phyloP scores from a whole-genome alignment of 2,797 vertebrate genomes.

The Spondyliosoma cantharus region DNA sequence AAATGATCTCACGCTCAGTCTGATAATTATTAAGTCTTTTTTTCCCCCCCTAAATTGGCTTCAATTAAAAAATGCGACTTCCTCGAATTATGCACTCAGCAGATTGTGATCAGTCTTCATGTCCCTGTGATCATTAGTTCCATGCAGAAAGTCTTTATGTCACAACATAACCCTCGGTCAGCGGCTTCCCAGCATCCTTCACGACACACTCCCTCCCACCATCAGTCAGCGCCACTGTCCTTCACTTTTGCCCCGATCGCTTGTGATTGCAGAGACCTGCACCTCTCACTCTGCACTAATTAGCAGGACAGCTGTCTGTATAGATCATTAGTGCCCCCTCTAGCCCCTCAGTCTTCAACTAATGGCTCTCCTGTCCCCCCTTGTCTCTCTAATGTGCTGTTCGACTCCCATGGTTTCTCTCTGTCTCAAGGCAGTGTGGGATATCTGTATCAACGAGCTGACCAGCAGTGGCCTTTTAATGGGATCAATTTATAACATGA shows the following conservation, averaged over 20 bases:
- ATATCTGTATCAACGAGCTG: slow-evolving; percentile 45
- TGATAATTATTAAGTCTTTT: slow-evolving; percentile 39
- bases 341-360: slow-evolving; percentile 38
- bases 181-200: slow-evolving; percentile 42
- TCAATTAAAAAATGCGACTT: slow-evolving; percentile 46
- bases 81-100: slow-evolving; percentile 48
- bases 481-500: slow-evolving; percentile 39
- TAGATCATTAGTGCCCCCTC: slow-evolving; percentile 54
- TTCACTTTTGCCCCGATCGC: slow-evolving; percentile 42
- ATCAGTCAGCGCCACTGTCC: slow-evolving; percentile 33
- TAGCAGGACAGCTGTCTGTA: slow-evolving; percentile 55
- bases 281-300: slow-evolving; percentile 56
- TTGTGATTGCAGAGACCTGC: slow-evolving; percentile 32
- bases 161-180: not conserved
- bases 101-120: slow-evolving; percentile 52
- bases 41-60: slow-evolving; percentile 49
- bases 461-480: slow-evolving; percentile 59
- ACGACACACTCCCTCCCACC: slow-evolving; percentile 16
- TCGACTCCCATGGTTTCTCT: slow-evolving; percentile 2
- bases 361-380: slow-evolving; percentile 39
- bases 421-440: slow-evolving; percentile 35
- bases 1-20: slow-evolving; percentile 24
- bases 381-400: slow-evolving; percentile 48
- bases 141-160: slow-evolving; percentile 29
- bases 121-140: slow-evolving; percentile 45